Base-by-base conservation (phyloP, 1,140 invertebrate species). In the Zaprionus davidi region DNA sequence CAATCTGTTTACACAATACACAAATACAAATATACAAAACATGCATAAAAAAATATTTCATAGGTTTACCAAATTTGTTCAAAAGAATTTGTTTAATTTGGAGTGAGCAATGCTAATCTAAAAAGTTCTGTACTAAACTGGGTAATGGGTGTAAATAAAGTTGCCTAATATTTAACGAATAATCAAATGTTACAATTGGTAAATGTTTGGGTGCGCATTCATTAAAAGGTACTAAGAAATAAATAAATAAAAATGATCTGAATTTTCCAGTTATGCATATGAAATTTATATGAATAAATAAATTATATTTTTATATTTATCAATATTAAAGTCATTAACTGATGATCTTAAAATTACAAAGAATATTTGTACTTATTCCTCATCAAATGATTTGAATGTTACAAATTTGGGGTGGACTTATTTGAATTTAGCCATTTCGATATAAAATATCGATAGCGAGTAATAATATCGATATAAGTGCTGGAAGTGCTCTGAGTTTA, bases 141-240 rank as follows among this genome's bases (percentile, higher is more conserved):
- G 31, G 31, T 28, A 58, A 74, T 63, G 57, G 66, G 58, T 74
- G 53, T 58, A 38, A 66, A 67, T 67, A 72, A 67, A 67, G 70
- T 72, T 72, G 38, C 28, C 55, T 58, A 57, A 67, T 63, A 68
- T 62, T 22, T 31, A 38, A 28, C n/a, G 11, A 38, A 13, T 65
- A 28, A 13, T 17, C 20, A 17, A 11, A 49, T 49, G 51, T 26
- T 51, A 24, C 46, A 51, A 12, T 49, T 49, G n/a, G 46, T 49
- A 17, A 49, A 24, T 51, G 17, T 51, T 51, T 51, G 46, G 9
- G 46, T 51, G 46, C 11, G 22, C 17, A 51, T 22, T 51, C 20
- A 22, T 51, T 12, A 51, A 34, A 34, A 20, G 20, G 46, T 20
- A 51, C 9, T 51, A 51, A 12, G 22, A 51, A 15, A 22, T 22